A percentile compares a stretch with the other conserved stretches of the same genome.
Evolutionary conservation across 2,888 invertebrate species (phyloP).

Genomic region (Trachelus stipa): DNA sequence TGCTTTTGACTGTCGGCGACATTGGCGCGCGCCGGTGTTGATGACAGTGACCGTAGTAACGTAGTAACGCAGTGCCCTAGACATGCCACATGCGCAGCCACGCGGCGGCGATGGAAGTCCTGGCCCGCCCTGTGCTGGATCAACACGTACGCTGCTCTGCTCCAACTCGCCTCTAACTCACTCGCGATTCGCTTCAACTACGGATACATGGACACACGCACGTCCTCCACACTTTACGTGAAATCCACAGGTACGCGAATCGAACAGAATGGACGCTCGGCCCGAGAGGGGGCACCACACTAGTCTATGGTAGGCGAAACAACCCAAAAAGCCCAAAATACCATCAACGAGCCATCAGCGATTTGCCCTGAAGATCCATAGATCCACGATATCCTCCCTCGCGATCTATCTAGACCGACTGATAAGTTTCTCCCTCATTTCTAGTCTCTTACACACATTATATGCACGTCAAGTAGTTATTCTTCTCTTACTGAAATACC

Average conservation of each 20-base stretch:
- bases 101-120: slow-evolving; percentile 27
- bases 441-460: too few species aligned
- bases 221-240: slow-evolving; percentile 14
- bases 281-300: slow-evolving; percentile 8
- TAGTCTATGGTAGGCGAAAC: slow-evolving; percentile 30
- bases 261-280: too few species aligned
- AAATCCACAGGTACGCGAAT: too few species aligned
- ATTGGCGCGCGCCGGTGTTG: slow-evolving; percentile 27
- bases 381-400: neutral
- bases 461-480: too few species aligned
- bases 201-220: slow-evolving; percentile 45
- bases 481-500: too few species aligned
- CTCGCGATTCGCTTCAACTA: slow-evolving; percentile 57
- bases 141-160: slow-evolving; percentile 47
- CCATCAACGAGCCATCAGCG: slow-evolving; percentile 8
- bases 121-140: too few species aligned
- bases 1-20: slow-evolving; percentile 56
- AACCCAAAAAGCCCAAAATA: slow-evolving; percentile 23
- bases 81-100: slow-evolving; percentile 58
- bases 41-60: slow-evolving; percentile 20
- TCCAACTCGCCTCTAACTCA: slow-evolving; percentile 57
- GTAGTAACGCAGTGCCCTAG: slow-evolving; percentile 47
- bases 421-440: too few species aligned
- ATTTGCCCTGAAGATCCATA: neutral
- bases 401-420: too few species aligned